These are phyloP conservation scores for Leptobrachium ailaonicum DNA, from an alignment of 2,113 vertebrate species.

Conservation along the genomic window DNA sequence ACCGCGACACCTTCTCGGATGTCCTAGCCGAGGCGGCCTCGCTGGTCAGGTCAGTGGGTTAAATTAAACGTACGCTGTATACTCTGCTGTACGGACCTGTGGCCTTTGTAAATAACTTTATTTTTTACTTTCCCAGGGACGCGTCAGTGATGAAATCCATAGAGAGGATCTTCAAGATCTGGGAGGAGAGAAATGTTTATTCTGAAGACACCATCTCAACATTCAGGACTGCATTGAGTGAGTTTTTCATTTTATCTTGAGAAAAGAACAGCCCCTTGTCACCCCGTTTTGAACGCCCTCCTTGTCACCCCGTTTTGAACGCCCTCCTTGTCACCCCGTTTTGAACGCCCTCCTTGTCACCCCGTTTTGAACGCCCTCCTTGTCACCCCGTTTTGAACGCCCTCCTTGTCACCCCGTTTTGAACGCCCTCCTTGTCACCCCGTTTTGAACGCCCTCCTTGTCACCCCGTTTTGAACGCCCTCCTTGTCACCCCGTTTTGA, in stretches of 20 bases:
- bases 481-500: too few relatives aligned
- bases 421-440: too few relatives aligned
- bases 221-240: conserved; percentile 78
- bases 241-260: conserved; percentile 50
- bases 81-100: neutral
- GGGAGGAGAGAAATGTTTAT: conserved; percentile 95
- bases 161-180: conserved; percentile 93
- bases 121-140: conserved; percentile 73
- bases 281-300: too few relatives aligned
- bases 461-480: too few relatives aligned
- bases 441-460: too few relatives aligned
- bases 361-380: too few relatives aligned
- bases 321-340: too few relatives aligned
- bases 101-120: neutral
- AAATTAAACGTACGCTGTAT: fast-evolving
- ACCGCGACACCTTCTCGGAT: conserved; percentile 87
- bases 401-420: too few relatives aligned
- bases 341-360: too few relatives aligned
- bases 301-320: too few relatives aligned
- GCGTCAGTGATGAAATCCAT: conserved; percentile 87
- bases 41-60: conserved; percentile 84
- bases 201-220: conserved; percentile 85
- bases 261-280: too few relatives aligned
- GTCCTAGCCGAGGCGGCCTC: conserved; percentile 87
- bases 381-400: too few relatives aligned